Evolutionary conservation across 2,113 vertebrate species (phyloP).

Genomic region (Mandrillus leucophaeus): DNA sequence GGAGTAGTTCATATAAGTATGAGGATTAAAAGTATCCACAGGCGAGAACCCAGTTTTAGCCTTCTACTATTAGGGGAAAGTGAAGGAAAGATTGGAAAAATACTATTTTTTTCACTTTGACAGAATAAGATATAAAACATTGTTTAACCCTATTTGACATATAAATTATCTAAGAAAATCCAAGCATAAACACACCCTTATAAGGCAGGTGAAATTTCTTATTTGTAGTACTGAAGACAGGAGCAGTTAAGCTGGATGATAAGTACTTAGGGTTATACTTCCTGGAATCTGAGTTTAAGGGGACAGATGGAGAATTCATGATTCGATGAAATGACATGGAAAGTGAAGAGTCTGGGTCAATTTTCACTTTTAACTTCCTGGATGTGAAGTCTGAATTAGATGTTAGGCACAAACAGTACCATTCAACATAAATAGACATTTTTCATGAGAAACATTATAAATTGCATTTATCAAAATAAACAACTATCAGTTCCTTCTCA

Average conservation of each 20-base stretch:
- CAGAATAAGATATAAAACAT: neutral
- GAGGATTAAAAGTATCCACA: neutral
- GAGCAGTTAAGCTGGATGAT: neutral
- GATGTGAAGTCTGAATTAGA: neutral
- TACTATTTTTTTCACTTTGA: neutral
- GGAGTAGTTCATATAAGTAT: too few relatives aligned
- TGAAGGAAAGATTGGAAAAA: neutral
- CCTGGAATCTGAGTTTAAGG: neutral
- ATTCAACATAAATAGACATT: neutral
- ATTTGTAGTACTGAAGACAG: neutral
- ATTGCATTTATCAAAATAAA: neutral
- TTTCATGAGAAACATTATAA: slow-evolving; percentile 11
- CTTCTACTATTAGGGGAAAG: neutral
- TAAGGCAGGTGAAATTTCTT: neutral
- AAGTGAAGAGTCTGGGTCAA: slow-evolving; percentile 8
- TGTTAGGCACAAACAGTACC: neutral
- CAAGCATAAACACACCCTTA: neutral
- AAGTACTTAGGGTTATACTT: neutral
- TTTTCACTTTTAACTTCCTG: slow-evolving; percentile 43
- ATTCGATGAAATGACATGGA: neutral
- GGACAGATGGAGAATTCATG: slow-evolving; percentile 38
- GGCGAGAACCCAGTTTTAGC: neutral
- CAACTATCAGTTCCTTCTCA: neutral
- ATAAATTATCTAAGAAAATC: neutral
- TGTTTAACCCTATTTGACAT: neutral